Conservation (phyloP, 2,888 invertebrate genomes). For the Phyllotreta striolata region DNA sequence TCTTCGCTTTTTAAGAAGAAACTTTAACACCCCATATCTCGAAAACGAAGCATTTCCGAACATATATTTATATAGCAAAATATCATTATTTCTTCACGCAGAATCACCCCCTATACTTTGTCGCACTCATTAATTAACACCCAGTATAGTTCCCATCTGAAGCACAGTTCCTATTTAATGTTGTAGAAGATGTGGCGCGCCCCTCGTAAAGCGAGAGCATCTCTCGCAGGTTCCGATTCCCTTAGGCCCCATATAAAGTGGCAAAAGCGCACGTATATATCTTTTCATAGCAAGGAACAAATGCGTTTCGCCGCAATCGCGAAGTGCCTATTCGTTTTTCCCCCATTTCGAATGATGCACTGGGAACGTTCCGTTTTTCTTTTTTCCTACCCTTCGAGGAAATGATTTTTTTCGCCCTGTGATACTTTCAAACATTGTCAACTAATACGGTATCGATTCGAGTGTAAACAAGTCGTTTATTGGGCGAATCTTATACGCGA, state of each 20-base stretch:
- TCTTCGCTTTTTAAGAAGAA: no score
- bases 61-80: no score
- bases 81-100: no score
- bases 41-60: no score
- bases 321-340: slow-evolving; percentile 29
- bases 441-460: not conserved
- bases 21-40: no score
- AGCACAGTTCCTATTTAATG: no score
- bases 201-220: not conserved
- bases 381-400: not conserved
- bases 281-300: slow-evolving; percentile 46
- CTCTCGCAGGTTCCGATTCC: slow-evolving; percentile 22
- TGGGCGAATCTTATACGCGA: no score
- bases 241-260: slow-evolving; percentile 28
- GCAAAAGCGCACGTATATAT: slow-evolving; percentile 48
- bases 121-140: no score
- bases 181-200: not conserved
- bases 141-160: no score
- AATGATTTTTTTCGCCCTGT: slow-evolving; percentile 1
- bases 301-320: slow-evolving; percentile 39
- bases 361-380: slow-evolving; percentile 22
- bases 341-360: slow-evolving; percentile 25
- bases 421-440: slow-evolving; percentile 4
- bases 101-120: no score
- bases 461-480: not conserved